Percentiles rank a stretch among this genome's conserved stretches.
Evolutionary conservation across 2,797 vertebrate genomes (phyloP).

Genomic region (Poecilia wingei): DNA sequence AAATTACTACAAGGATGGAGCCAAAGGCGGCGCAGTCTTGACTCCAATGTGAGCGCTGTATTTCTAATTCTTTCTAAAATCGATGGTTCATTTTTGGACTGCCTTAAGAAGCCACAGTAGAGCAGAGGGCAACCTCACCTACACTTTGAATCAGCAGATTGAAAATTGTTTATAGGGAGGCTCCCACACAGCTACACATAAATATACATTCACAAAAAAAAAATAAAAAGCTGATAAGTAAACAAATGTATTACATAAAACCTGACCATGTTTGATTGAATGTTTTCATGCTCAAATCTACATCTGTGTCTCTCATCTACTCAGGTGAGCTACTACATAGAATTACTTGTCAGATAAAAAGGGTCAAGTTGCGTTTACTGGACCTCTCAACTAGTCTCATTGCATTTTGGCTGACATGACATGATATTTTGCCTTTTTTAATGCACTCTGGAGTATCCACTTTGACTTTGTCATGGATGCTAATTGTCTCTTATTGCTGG

Average conservation of each 20-base stretch:
- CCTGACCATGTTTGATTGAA: neutral
- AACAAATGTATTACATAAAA: neutral
- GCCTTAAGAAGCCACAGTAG: slow-evolving; percentile 22
- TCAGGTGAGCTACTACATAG: slow-evolving; percentile 25
- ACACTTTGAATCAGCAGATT: slow-evolving; percentile 29
- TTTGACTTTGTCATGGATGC: slow-evolving; percentile 48
- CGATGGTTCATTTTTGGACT: slow-evolving; percentile 17
- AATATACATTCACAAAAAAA: neutral
- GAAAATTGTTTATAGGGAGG: slow-evolving; percentile 12
- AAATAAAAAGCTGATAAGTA: neutral
- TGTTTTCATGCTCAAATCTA: neutral
- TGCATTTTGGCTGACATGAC: slow-evolving; percentile 46
- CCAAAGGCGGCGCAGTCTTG: slow-evolving; percentile 24
- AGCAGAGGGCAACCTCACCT: slow-evolving; percentile 30
- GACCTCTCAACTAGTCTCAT: slow-evolving; percentile 52
- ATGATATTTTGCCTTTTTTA: slow-evolving; percentile 64
- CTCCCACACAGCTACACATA: neutral
- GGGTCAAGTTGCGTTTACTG: slow-evolving; percentile 42
- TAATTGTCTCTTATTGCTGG: slow-evolving; percentile 50
- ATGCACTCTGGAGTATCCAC: slow-evolving; percentile 41
- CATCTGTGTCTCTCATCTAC: neutral
- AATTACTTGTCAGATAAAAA: slow-evolving; percentile 27
- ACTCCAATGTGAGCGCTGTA: slow-evolving; percentile 38
- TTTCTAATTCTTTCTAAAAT: slow-evolving; percentile 47
- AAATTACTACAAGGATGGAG: slow-evolving; percentile 40